Conservation (phyloP, 2,888 invertebrate species). For the Sisyra nigra region DNA sequence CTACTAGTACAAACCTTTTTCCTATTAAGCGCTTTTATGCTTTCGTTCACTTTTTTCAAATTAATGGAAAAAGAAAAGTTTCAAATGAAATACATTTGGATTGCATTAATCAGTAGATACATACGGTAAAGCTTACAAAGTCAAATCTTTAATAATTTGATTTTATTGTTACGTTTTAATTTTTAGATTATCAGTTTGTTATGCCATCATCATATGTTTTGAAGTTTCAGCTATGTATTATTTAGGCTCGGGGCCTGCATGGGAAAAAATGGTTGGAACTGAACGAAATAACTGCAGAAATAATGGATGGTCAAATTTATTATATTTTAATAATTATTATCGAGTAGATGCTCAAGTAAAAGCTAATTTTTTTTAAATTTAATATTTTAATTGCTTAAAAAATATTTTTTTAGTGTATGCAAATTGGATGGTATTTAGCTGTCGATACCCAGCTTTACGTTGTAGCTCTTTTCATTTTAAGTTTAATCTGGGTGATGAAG, state of each 20-base stretch:
- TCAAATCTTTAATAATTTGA: not conserved
- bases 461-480: not conserved
- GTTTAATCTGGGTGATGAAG: not conserved
- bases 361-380: not conserved
- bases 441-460: not conserved
- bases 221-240: constrained; percentile 16
- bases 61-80: not conserved
- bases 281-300: constrained; percentile 16
- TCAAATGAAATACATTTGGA: not conserved
- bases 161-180: not conserved
- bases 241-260: constrained; percentile 19
- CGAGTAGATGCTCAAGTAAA: not conserved
- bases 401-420: constrained; percentile 2
- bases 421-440: constrained; percentile 1
- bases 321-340: constrained; percentile 21
- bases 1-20: not conserved
- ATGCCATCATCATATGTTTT: constrained; percentile 18
- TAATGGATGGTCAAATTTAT: constrained; percentile 19
- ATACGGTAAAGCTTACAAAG: not conserved
- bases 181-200: constrained; percentile 18
- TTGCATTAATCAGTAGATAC: not conserved
- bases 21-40: not conserved
- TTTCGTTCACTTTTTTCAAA: not conserved
- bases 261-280: constrained; percentile 15
- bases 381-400: not conserved